Evolutionary conservation across 1,140 invertebrate species (phyloP), one percentile per base, ranked within the genome.

Genomic region (Chironomus striatipennis): DNA sequence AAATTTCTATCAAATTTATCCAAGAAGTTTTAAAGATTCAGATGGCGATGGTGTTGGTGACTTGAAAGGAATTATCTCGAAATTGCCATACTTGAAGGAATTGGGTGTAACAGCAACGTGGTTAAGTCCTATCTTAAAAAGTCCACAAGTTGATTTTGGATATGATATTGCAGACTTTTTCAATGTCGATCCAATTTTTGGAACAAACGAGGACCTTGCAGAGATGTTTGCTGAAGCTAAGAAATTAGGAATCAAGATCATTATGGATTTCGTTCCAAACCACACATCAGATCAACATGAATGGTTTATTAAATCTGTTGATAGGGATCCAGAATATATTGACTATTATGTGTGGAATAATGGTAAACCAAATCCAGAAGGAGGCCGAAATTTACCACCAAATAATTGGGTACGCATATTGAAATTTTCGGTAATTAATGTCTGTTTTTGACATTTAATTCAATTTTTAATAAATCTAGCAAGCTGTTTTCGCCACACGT

Each of bases 151-250:
- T 1, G 90, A 92, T 83, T 87, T 87, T 76, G 90, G 90, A 7
- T 91, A 92, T 77, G 92, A 93, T 78, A 88, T 93, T 75, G 85
- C 87, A n/a, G 87, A 94, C 80, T 94, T 92, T 79, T 88, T 84
- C 74, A 82, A 86, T 6, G 86, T 96, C n/a, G 87, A 93, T 77
- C 81, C 87, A 0, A 83, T 87, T 67, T 91, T 90, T 76, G 93
- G 93, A 2, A 90, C 86, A 2, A 86, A 93, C 81, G 84, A 87
- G 64, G 90, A 94, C 78, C 90, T 96, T 73, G 85, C 89, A 67
- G 77, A 83, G 7, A 81, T 96, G 70, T 77, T 90, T 0, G 81
- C 82, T 12, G 83, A 81, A 73, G 88, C 89, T 3, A 86, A 90
- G 76, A 79, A 84, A 34, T 78, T 85, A 34, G 85, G 85, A 70